A percentile compares a stretch with the other conserved stretches of the same genome.
These are phyloP conservation scores for Channa maculata DNA, from an alignment of 2,113 vertebrate genomes.

Conservation along the genomic window DNA sequence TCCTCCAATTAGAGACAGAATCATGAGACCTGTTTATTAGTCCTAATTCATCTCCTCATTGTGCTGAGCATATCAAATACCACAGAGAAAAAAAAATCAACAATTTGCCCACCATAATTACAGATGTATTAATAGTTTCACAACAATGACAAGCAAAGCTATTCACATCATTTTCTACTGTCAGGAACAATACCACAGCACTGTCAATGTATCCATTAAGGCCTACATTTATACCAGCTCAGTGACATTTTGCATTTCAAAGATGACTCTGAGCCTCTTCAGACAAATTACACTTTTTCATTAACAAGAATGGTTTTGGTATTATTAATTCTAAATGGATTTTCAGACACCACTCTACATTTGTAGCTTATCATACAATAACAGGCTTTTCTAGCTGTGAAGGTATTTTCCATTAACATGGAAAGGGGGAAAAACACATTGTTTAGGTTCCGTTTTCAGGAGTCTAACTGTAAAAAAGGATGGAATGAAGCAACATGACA, in stretches of 20 bases:
- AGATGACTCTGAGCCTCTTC: slow-evolving; percentile 77
- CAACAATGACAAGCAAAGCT: slow-evolving; percentile 79
- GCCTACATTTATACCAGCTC: slow-evolving; percentile 73
- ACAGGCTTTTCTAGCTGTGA: slow-evolving; percentile 74
- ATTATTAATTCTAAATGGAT: slow-evolving; percentile 84
- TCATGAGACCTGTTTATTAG: slow-evolving; percentile 83
- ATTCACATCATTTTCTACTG: slow-evolving; percentile 78
- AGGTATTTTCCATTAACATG: slow-evolving; percentile 72
- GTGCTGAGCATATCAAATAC: slow-evolving; percentile 82
- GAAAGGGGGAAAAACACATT: slow-evolving; percentile 20
- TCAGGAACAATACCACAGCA: slow-evolving; percentile 76
- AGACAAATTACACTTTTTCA: slow-evolving; percentile 82
- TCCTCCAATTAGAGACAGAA: slow-evolving; percentile 83
- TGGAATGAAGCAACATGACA: not conserved
- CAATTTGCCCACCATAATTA: slow-evolving; percentile 81
- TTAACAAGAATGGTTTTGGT: slow-evolving; percentile 74
- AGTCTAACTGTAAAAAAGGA: slow-evolving; percentile 6
- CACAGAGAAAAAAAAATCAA: slow-evolving; percentile 70
- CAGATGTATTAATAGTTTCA: slow-evolving; percentile 84
- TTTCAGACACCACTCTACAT: slow-evolving; percentile 74
- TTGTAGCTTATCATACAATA: slow-evolving; percentile 80
- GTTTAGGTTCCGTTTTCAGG: slow-evolving; percentile 36
- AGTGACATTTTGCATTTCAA: slow-evolving; percentile 83
- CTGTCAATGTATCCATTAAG: slow-evolving; percentile 81
- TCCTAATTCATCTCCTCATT: slow-evolving; percentile 82